Base-by-base conservation (phyloP, 2,113 vertebrate species). In the Catharus bicknelli region DNA sequence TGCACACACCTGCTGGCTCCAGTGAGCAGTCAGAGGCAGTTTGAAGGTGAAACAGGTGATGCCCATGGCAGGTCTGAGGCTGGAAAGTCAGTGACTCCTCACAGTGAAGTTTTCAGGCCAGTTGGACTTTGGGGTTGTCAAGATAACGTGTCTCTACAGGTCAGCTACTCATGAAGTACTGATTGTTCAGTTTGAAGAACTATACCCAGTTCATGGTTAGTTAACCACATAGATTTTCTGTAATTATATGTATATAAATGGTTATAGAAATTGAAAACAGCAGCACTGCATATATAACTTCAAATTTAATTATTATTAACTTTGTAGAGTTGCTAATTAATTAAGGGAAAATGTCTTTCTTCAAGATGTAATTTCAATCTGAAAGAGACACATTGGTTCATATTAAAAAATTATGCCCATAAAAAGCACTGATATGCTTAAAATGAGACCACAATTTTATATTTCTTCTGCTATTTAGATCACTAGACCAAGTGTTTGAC, bases 21-120 rank as follows among this genome's bases (percentile, higher is more conserved):
- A 36, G n/a, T 0, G 7, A 76, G 54, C 36, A 30, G 29, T 3
- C 0, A 0, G 63, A 69, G 85, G 18, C 2, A 2, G 36, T 59
- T 21, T 30, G 45, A 29, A 59, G 51, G 51, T 42, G 53, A 53
- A 68, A 40, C 8, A 29, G 59, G 32, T 47, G 36, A 57, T 68
- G 25, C 7, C 22, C 1, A 2, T 14, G 50, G 83, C n/a, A 83
- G 40, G 15, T 45, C 30, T 57, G 50, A 32, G 48, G 16, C 70
- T 75, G 58, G 48, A 72, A 62, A 84, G 19, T 29, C 1, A 2
- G 4, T 27, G 54, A 34, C n/a, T 88, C 7, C 26, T 18, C 16
- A 16, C 0, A 2, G 13, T 16, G 26, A 66, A 11, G 17, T 19
- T 61, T 64, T 69, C 34, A 66, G 63, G 59, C 11, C 72, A 91